Conservation (phyloP, 1,140 invertebrate genomes). For the Lucilia cuprina region DNA sequence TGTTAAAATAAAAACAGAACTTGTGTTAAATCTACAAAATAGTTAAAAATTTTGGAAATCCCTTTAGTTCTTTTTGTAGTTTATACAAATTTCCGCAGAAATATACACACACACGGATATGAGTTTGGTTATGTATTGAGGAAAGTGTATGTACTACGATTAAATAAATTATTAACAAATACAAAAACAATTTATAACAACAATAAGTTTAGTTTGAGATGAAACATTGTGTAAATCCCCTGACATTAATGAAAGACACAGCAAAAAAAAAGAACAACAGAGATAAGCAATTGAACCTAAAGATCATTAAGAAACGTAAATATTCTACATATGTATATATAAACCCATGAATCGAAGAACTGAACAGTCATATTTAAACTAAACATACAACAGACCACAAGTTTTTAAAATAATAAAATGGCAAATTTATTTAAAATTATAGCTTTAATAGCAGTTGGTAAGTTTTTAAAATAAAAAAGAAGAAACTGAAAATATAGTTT, state of each 20-base stretch:
- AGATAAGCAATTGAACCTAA: conserved; percentile 15
- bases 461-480: not conserved
- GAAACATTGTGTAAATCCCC: not conserved
- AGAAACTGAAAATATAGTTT: not conserved
- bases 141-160: too few species aligned
- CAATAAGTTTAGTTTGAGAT: not conserved
- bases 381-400: not conserved
- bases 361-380: not conserved
- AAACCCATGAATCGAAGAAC: not conserved
- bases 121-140: too few species aligned
- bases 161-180: not conserved
- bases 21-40: too few species aligned
- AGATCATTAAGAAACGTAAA: conserved; percentile 15
- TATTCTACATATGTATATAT: not conserved
- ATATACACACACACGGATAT: not conserved
- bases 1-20: too few species aligned
- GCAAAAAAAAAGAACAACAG: not conserved
- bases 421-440: not conserved
- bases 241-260: too few species aligned
- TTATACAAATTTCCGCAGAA: not conserved
- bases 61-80: not conserved
- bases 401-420: not conserved
- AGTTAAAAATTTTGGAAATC: not conserved
- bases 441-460: not conserved
- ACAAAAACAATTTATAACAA: not conserved